phyloP scores from a whole-genome alignment of 2,113 vertebrate genomes.

The Rhinichthys klamathensis region DNA sequence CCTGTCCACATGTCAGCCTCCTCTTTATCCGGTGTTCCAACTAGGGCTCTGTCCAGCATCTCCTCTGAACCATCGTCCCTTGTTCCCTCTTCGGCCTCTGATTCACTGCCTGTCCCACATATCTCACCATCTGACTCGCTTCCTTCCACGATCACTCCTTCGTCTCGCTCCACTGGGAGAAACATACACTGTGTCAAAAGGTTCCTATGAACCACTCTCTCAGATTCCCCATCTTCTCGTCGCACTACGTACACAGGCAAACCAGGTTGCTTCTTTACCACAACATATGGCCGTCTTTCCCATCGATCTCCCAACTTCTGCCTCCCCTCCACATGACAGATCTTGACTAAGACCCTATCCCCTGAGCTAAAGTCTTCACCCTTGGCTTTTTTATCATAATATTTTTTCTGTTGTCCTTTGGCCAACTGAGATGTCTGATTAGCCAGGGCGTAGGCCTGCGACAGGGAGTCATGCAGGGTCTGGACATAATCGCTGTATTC shows the following conservation, averaged over 20 bases:
- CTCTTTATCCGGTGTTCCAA: background rate
- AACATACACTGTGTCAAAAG: slow-evolving; percentile 48
- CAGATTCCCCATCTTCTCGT: slow-evolving; percentile 37
- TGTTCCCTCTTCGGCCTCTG: background rate
- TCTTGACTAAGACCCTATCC: slow-evolving; percentile 42
- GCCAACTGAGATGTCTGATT: slow-evolving; percentile 36
- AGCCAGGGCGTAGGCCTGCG: slow-evolving; percentile 37
- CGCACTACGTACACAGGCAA: slow-evolving; percentile 44
- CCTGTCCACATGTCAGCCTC: background rate
- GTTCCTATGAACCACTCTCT: slow-evolving; percentile 48
- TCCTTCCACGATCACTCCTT: background rate
- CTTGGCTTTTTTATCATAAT: slow-evolving; percentile 45
- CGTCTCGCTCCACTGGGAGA: background rate
- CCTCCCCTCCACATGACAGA: slow-evolving; percentile 41
- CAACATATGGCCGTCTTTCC: slow-evolving; percentile 36
- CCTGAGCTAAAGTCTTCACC: slow-evolving; percentile 30
- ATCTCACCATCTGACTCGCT: slow-evolving; percentile 5
- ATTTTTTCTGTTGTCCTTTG: slow-evolving; percentile 42
- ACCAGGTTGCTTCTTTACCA: slow-evolving; percentile 35
- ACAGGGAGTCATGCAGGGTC: slow-evolving; percentile 36
- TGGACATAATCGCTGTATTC: slow-evolving; percentile 38
- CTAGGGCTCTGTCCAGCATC: background rate
- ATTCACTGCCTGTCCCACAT: background rate
- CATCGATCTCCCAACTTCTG: slow-evolving; percentile 47
- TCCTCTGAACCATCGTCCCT: background rate